Percentiles rank a stretch among this genome's conserved stretches.
phyloP scores from a whole-genome alignment of 2,797 vertebrate genomes.

The Luscinia luscinia region DNA sequence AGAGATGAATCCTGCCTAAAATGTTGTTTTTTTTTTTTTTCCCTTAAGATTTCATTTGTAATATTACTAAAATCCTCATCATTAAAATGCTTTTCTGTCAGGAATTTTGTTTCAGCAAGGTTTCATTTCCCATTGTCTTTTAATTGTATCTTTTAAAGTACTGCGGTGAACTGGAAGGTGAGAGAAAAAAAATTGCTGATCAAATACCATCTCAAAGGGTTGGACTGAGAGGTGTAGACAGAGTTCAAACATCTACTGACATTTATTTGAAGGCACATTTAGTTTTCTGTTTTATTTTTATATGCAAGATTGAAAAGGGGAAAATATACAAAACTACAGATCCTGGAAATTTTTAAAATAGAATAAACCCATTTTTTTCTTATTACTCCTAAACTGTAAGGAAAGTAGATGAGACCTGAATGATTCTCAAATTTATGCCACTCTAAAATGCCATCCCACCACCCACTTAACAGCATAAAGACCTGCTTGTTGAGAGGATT shows the following conservation, averaged over 20 bases:
- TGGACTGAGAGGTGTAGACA: background rate
- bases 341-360: background rate
- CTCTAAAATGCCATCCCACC: background rate
- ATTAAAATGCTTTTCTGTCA: background rate
- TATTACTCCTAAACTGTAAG: background rate
- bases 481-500: background rate
- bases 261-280: background rate
- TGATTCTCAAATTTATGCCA: background rate
- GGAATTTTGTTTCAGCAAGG: background rate
- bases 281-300: background rate
- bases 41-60: background rate
- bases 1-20: background rate
- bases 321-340: background rate
- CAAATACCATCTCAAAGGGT: background rate
- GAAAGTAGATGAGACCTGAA: background rate
- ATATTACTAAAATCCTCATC: background rate
- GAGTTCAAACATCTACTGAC: background rate
- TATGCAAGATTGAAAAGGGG: background rate
- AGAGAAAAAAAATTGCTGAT: background rate
- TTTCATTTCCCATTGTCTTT: background rate
- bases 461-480: background rate
- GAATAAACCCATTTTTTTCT: background rate
- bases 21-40: background rate
- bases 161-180: background rate
- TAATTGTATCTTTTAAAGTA: background rate